Conservation (phyloP, 2,797 vertebrate species). For the Notamacropus eugenii region DNA sequence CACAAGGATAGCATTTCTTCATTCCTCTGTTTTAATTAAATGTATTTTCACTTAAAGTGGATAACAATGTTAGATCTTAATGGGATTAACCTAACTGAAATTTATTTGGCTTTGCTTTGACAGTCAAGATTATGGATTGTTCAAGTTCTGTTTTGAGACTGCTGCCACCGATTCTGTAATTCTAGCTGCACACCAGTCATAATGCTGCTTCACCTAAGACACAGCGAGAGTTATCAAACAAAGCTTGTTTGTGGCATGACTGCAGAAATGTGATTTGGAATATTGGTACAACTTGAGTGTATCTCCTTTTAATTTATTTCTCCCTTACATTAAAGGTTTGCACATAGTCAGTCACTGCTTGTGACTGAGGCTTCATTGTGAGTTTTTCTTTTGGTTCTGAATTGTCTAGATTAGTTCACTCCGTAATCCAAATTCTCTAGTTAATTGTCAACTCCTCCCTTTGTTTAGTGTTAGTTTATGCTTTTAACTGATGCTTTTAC, state of each 20-base stretch:
- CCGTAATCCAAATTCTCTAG: neutral
- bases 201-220: neutral
- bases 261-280: slow-evolving; percentile 3
- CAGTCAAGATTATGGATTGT: slow-evolving; percentile 67
- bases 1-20: slow-evolving; percentile 10
- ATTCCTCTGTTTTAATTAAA: slow-evolving; percentile 64
- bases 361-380: neutral
- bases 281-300: neutral
- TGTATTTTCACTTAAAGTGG: slow-evolving; percentile 67
- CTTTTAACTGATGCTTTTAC: neutral
- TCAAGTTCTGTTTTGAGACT: slow-evolving; percentile 28
- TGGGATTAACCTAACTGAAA: slow-evolving; percentile 72
- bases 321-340: neutral
- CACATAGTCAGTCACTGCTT: neutral
- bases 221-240: neutral
- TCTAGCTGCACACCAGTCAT: slow-evolving; percentile 8
- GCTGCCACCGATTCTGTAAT: slow-evolving; percentile 22
- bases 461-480: neutral
- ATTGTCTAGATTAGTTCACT: neutral
- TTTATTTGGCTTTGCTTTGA: slow-evolving; percentile 56
- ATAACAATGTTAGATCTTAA: slow-evolving; percentile 70
- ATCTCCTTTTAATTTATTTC: slow-evolving; percentile 7
- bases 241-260: neutral
- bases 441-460: neutral
- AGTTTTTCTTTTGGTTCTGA: slow-evolving; percentile 13